Base-by-base conservation (phyloP, 2,113 vertebrate genomes). In the Platichthys stellatus region DNA sequence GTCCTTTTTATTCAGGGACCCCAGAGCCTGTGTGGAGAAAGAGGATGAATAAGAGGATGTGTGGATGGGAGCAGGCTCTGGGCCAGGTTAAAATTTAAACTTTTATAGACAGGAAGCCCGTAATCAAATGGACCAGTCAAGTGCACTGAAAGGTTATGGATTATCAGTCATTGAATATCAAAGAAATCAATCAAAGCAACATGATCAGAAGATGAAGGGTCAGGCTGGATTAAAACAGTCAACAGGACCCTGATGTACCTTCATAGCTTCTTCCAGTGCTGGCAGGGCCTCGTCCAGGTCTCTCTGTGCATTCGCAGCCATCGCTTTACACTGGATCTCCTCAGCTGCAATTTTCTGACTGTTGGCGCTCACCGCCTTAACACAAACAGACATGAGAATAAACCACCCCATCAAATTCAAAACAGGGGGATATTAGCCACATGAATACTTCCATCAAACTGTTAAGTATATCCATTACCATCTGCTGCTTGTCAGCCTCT, bases 1-100 rank as follows among this genome's bases (percentile, higher is more conserved):
- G 83, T 97, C 96, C 86, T 95, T 96, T 88, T 97, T 98, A 88
- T 97, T 97, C 88, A 98, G 91, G 14, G 96, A 96, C 83, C 96
- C 95, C 88, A 97, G 84, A 6, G 96, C 96, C 97, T 97, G 23
- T 26, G 51, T 20, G 43, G 15, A 75, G 58, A 69, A 71, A 26
- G 17, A 49, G 7, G 10, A 26, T 66, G 17, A 15, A 23, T 23
- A 0, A 70, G 9, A 45, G 12, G 65, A 47, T 2, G 24, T 17
- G 62, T 62, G 57, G 56, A 38, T 58, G 13, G 35, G 26, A 35
- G 31, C 43, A 56, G 15, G 20, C 24, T 2, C 3, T 20, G 4
- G 47, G 24, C 45, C 15, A 47, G 45, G n/a, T 76, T 49, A 43
- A 13, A 23, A 24, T 58, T 4, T 43, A 56, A 38, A 31, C 6